Base-by-base conservation (phyloP, 2,797 vertebrate species). In the Enteromius fasciolatus region DNA sequence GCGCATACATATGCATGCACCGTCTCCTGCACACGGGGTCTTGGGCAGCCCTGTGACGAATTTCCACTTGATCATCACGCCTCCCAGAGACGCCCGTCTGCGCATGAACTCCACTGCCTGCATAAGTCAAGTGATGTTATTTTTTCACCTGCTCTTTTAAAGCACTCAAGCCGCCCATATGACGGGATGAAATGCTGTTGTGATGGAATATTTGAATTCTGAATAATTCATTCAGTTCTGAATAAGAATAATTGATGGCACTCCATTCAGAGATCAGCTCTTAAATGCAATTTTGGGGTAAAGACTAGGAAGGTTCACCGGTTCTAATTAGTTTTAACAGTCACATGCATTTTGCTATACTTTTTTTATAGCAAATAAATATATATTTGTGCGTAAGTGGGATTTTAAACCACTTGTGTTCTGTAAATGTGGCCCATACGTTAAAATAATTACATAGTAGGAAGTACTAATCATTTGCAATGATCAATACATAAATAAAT, bases 1-100 rank as follows among this genome's bases (percentile, higher is more conserved):
- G 18, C 17, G 2, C 54, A 76, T 81, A 76, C 83, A 84, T 84
- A 80, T 84, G 78, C 66, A 84, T 84, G 78, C 61, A 41, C 11
- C 36, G 28, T 52, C 64, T 44, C 46, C 80, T 46, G 23, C 36
- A 72, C 18, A 20, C 18, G 8, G 25, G 39, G 39, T 57, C 67
- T 50, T 59, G 67, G 72, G 23, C 72, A 66, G 70, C 28, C 50
- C 72, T 81, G 79, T 80, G 73, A 76, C 20, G 36, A 64, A 80
- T 81, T 68, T 76, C 52, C 72, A 61, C 70, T 76, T 84, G 64
- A 84, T 81, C 67, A 77, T 57, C 2, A 12, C 39, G 4, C 46
- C 59, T 79, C 68, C 64, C 28, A 41, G 61, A 44, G 67, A 39
- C 23, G 77, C 7, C 44, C n/a, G 69, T 36, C 50, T 80, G 79